phyloP scores from a whole-genome alignment of 37 sponge, comb jelly and placozoan genomes.

The Spongilla lacustris region DNA sequence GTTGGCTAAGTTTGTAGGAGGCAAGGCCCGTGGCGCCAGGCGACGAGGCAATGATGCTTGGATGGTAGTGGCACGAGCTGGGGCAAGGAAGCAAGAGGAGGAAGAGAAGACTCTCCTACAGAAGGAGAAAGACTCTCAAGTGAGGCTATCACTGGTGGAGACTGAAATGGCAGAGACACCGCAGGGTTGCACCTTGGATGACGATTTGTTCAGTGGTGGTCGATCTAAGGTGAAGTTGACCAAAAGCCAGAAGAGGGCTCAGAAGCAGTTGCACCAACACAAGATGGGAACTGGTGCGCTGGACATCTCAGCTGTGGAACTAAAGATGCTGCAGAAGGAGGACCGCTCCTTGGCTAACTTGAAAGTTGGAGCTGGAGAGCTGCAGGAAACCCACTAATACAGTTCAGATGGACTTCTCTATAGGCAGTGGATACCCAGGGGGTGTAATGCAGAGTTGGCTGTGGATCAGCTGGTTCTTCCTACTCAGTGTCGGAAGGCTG shows the following conservation, averaged over 20 bases:
- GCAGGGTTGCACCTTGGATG: background rate
- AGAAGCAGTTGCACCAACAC: background rate
- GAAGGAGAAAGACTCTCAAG: background rate
- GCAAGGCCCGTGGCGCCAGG: background rate
- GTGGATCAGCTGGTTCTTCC: constrained; percentile 40
- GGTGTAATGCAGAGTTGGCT: background rate
- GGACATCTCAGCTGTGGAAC: background rate
- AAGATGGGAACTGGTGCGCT: constrained; percentile 1
- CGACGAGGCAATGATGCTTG: background rate
- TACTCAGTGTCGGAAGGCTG: constrained; percentile 3
- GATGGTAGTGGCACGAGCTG: constrained; percentile 6
- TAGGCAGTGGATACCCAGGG: background rate
- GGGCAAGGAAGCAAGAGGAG: constrained; percentile 7
- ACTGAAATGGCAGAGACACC: background rate
- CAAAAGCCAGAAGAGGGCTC: constrained; percentile 3
- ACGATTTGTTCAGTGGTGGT: constrained; percentile 6
- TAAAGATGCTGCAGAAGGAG: background rate
- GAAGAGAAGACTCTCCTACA: background rate
- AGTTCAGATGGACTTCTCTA: background rate
- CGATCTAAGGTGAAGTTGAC: background rate
- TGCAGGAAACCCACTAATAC: background rate
- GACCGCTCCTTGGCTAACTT: background rate
- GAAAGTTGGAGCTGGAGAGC: background rate
- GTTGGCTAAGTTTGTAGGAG: background rate
- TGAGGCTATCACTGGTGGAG: background rate